Percentiles rank a stretch among this genome's conserved stretches.
These are phyloP conservation scores for Philaethria dido DNA, from an alignment of 2,888 invertebrate species.

Conservation along the genomic window DNA sequence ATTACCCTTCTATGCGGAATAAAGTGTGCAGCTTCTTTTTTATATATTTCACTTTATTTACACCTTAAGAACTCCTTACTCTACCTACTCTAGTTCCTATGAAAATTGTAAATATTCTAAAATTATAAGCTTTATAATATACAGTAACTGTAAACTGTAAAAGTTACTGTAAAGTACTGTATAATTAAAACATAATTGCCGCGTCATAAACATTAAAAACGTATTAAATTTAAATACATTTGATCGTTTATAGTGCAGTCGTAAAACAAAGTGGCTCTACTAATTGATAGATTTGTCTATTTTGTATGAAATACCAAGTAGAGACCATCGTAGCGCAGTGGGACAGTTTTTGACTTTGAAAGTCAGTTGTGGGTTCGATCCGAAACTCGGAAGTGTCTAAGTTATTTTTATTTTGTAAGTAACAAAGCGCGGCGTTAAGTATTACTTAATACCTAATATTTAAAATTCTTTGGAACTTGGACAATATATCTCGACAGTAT, in stretches of 20 bases:
- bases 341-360: too few species aligned
- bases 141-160: conserved; percentile 3
- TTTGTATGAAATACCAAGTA: neutral
- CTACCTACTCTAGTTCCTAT: too few species aligned
- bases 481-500: neutral
- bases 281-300: conserved; percentile 1
- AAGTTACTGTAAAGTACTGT: neutral
- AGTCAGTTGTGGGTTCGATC: too few species aligned
- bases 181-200: conserved; percentile 16
- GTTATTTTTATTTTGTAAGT: too few species aligned
- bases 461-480: neutral
- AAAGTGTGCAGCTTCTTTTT: too few species aligned
- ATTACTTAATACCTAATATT: too few species aligned
- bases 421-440: too few species aligned
- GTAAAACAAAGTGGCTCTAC: conserved; percentile 23
- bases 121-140: neutral
- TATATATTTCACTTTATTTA: too few species aligned
- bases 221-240: conserved; percentile 16
- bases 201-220: conserved; percentile 12
- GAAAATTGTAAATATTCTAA: neutral
- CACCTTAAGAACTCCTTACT: too few species aligned
- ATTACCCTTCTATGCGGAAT: too few species aligned
- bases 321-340: too few species aligned
- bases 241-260: conserved; percentile 8
- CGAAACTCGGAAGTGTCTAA: too few species aligned